Percentiles rank a stretch among this genome's conserved stretches.
Evolutionary conservation across 2,113 vertebrate species (phyloP).

Genomic region (Orientallactaga bullata): DNA sequence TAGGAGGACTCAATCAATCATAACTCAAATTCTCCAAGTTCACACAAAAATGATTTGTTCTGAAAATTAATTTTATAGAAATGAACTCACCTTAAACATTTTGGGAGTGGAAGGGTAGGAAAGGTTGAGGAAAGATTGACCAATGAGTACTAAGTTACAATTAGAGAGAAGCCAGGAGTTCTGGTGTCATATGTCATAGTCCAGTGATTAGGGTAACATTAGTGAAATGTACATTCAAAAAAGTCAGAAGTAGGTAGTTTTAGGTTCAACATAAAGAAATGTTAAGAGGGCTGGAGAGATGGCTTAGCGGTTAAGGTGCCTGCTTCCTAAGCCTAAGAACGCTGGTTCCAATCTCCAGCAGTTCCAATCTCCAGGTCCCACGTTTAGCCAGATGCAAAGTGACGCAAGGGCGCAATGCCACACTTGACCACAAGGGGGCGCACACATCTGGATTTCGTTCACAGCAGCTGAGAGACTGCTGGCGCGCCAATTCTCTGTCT

Average conservation of each 20-base stretch:
- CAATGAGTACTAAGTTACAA: neutral
- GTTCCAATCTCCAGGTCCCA: too few species aligned
- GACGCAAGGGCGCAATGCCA: too few species aligned
- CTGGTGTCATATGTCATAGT: fast-evolving
- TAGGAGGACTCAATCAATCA: neutral
- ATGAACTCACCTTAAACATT: neutral
- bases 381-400: too few species aligned
- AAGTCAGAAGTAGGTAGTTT: neutral
- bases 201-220: neutral
- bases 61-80: neutral
- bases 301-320: too few species aligned
- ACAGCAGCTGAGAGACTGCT: too few species aligned
- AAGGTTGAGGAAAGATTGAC: neutral
- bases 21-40: neutral
- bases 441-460: too few species aligned
- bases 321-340: too few species aligned
- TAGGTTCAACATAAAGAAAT: too few species aligned
- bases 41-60: neutral
- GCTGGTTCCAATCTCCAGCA: too few species aligned
- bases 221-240: neutral
- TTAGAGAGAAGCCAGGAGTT: neutral
- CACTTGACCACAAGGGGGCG: too few species aligned
- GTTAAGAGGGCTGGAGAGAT: neutral
- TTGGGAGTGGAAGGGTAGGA: neutral
- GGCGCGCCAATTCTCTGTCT: too few species aligned